These are phyloP conservation scores for Chironomus tentans DNA, from an alignment of 2,888 invertebrate species.

Conservation along the genomic window DNA sequence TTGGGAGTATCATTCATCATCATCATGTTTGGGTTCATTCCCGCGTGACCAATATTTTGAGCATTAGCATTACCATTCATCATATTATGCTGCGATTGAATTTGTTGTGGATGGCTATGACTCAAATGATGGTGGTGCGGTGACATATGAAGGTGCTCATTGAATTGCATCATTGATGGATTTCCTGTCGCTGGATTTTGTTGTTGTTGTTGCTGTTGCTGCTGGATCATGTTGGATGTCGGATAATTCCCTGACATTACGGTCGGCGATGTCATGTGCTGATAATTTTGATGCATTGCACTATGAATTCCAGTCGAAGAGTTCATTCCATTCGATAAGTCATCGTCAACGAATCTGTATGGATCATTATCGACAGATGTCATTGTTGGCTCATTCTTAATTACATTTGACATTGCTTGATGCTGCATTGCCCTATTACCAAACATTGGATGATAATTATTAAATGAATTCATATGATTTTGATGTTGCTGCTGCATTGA, in stretches of 20 bases:
- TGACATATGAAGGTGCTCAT: constrained; percentile 23
- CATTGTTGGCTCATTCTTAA: constrained; percentile 27
- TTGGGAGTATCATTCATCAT: constrained; percentile 51
- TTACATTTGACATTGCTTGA: background rate
- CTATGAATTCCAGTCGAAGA: constrained; percentile 39
- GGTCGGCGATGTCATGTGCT: constrained; percentile 21
- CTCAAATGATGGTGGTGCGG: constrained; percentile 32
- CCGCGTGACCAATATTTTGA: constrained; percentile 37
- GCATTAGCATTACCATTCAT: constrained; percentile 33
- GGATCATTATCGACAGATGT: constrained; percentile 52
- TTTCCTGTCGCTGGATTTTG: background rate
- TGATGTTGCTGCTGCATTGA: constrained; percentile 30
- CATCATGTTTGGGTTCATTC: constrained; percentile 31
- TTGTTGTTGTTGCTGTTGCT: constrained; percentile 10
- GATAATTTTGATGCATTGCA: constrained; percentile 32
- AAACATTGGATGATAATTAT: constrained; percentile 21
- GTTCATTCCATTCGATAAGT: constrained; percentile 17
- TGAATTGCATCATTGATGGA: constrained; percentile 22
- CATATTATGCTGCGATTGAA: constrained; percentile 34
- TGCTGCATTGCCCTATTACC: constrained; percentile 1
- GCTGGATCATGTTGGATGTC: constrained; percentile 1
- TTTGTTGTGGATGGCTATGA: constrained; percentile 27
- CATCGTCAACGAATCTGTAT: constrained; percentile 76
- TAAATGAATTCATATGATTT: constrained; percentile 29
- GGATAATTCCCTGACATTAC: constrained; percentile 27